Evolutionary conservation across 1,140 invertebrate genomes (phyloP).

Genomic region (Drosophila virilis): DNA sequence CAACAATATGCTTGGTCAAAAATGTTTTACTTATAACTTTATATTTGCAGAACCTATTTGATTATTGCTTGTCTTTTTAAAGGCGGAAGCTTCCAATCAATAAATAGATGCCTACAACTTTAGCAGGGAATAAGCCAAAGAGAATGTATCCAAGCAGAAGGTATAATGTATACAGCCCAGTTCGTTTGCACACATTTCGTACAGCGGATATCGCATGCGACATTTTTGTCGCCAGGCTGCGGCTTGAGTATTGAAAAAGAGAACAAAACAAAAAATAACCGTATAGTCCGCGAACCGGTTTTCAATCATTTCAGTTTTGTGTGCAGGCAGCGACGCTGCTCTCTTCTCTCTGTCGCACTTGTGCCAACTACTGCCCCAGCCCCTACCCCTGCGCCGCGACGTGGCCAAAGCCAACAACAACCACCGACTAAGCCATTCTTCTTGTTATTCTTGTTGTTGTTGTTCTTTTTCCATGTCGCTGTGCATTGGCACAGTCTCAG

Average conservation of each 20-base stretch:
- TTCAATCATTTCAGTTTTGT: constrained; percentile 59
- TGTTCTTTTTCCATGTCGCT: constrained; percentile 33
- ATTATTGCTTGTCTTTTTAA: too few relatives aligned
- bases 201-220: not conserved
- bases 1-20: too few relatives aligned
- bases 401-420: constrained; percentile 21
- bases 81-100: too few relatives aligned
- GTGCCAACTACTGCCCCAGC: not conserved
- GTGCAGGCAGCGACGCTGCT: not conserved
- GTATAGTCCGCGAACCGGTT: constrained; percentile 64
- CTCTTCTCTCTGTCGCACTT: constrained; percentile 4
- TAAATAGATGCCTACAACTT: too few relatives aligned
- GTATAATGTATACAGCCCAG: too few relatives aligned
- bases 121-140: too few relatives aligned
- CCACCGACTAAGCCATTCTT: constrained; percentile 31
- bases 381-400: not conserved
- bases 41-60: too few relatives aligned
- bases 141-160: too few relatives aligned
- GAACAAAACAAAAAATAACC: constrained; percentile 50
- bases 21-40: too few relatives aligned
- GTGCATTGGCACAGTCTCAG: constrained; percentile 33
- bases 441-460: constrained; percentile 2
- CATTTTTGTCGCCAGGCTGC: constrained; percentile 42
- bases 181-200: too few relatives aligned
- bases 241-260: constrained; percentile 25